A percentile compares a stretch with the other conserved stretches of the same genome.
phyloP scores from a whole-genome alignment of 2,888 invertebrate genomes.

The Melieria picta region DNA sequence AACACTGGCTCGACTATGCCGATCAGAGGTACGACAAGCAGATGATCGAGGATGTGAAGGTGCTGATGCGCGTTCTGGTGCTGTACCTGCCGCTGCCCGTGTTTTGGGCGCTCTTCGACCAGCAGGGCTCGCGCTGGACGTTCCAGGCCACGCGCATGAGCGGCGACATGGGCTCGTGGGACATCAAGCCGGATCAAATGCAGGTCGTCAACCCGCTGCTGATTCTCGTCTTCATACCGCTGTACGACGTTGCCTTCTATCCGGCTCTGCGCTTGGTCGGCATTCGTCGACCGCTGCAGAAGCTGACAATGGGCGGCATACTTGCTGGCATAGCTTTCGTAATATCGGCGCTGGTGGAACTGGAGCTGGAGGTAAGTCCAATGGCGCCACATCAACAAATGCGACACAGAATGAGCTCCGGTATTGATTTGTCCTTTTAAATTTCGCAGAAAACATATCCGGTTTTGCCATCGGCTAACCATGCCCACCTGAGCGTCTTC shows the following conservation, averaged over 20 bases:
- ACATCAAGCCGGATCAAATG: constrained; percentile 92
- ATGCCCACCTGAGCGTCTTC: constrained; percentile 76
- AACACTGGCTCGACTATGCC: constrained; percentile 91
- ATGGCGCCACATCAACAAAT: neutral
- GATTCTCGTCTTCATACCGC: constrained; percentile 85
- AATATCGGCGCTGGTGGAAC: constrained; percentile 87
- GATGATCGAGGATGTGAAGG: constrained; percentile 77
- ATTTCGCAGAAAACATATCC: constrained; percentile 71
- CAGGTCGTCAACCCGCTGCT: constrained; percentile 91
- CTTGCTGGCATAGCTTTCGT: constrained; percentile 87
- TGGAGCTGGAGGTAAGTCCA: constrained; percentile 74
- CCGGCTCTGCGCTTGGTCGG: constrained; percentile 78
- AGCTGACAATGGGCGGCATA: constrained; percentile 87
- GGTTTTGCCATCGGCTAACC: constrained; percentile 69
- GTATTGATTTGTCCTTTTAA: neutral
- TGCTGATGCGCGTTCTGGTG: constrained; percentile 78
- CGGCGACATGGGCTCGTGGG: constrained; percentile 78
- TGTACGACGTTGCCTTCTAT: constrained; percentile 83
- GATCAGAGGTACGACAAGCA: constrained; percentile 75
- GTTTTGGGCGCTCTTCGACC: constrained; percentile 95
- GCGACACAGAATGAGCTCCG: neutral
- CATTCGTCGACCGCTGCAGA: constrained; percentile 80
- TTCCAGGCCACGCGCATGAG: constrained; percentile 91
- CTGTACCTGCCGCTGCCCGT: constrained; percentile 88
- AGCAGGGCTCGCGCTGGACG: constrained; percentile 93